Evolutionary conservation across 2,797 vertebrate genomes (phyloP).

Genomic region (Rhyacichthys aspro): DNA sequence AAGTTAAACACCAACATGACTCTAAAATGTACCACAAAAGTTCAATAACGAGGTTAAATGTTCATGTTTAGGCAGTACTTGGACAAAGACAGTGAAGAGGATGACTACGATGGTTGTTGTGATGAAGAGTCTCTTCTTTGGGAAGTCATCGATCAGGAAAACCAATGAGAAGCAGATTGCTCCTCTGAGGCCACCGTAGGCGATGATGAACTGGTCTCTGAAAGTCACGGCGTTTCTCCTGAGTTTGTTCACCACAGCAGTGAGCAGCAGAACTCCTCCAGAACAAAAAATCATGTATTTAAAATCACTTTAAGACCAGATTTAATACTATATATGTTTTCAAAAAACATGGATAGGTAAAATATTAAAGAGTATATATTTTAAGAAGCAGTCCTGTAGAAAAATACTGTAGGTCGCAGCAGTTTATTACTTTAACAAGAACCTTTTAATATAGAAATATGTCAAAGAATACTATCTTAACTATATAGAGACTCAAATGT

Average conservation of each 20-base stretch:
- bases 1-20: conserved; percentile 20
- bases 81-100: conserved; percentile 89
- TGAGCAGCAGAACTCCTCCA: conserved; percentile 88
- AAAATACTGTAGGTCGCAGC: too few species aligned
- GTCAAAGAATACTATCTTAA: too few species aligned
- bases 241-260: conserved; percentile 92
- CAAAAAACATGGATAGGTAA: too few species aligned
- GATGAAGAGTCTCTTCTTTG: conserved; percentile 86
- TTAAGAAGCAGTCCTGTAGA: too few species aligned
- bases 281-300: neutral
- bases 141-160: conserved; percentile 85
- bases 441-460: too few species aligned
- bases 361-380: too few species aligned
- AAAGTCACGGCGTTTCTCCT: conserved; percentile 90
- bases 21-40: neutral
- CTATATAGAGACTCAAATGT: too few species aligned
- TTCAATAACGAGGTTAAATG: neutral
- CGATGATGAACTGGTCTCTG: conserved; percentile 93
- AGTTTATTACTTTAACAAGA: too few species aligned
- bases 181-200: conserved; percentile 90
- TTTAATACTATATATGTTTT: too few species aligned
- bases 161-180: conserved; percentile 93
- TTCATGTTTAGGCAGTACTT: conserved; percentile 40
- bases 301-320: too few species aligned
- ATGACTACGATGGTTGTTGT: conserved; percentile 92